Percentiles rank a stretch among this genome's conserved stretches.
Evolutionary conservation across 2,797 vertebrate species (phyloP).

Genomic region (Sebastes diploproa): DNA sequence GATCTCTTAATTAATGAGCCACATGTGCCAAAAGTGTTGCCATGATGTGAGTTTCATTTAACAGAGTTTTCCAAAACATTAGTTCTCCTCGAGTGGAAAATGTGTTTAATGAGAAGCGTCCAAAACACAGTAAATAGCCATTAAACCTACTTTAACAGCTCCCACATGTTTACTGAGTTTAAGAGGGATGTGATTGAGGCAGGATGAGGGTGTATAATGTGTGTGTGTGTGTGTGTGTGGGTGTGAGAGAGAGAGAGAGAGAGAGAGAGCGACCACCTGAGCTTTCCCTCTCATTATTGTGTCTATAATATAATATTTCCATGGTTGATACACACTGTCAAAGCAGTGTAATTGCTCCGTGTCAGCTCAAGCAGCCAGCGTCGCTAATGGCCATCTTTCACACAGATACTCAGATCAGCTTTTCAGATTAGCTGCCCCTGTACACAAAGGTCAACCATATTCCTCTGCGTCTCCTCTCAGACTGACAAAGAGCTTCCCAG

Average conservation of each 20-base stretch:
- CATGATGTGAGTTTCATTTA: constrained; percentile 74
- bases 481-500: constrained; percentile 58
- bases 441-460: constrained; percentile 63
- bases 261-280: constrained; percentile 45
- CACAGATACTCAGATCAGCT: constrained; percentile 62
- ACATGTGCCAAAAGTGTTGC: constrained; percentile 73
- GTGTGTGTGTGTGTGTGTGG: constrained; percentile 22
- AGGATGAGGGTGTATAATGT: constrained; percentile 49
- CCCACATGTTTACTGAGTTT: constrained; percentile 85
- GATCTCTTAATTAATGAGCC: constrained; percentile 55
- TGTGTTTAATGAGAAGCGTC: constrained; percentile 82
- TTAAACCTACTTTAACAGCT: constrained; percentile 82
- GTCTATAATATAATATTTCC: constrained; percentile 42
- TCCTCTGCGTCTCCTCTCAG: constrained; percentile 52
- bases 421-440: constrained; percentile 56
- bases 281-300: constrained; percentile 40
- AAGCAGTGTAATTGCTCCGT: constrained; percentile 8
- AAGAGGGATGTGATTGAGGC: constrained; percentile 79
- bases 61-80: constrained; percentile 84
- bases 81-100: constrained; percentile 84
- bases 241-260: background rate
- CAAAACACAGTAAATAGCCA: constrained; percentile 86
- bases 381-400: constrained; percentile 62
- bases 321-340: constrained; percentile 24
- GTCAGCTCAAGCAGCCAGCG: constrained; percentile 11